Evolutionary conservation across 2,888 invertebrate genomes (phyloP), one percentile per base, ranked within the genome.

Genomic region (Gastracanthus pulcherrimus): DNA sequence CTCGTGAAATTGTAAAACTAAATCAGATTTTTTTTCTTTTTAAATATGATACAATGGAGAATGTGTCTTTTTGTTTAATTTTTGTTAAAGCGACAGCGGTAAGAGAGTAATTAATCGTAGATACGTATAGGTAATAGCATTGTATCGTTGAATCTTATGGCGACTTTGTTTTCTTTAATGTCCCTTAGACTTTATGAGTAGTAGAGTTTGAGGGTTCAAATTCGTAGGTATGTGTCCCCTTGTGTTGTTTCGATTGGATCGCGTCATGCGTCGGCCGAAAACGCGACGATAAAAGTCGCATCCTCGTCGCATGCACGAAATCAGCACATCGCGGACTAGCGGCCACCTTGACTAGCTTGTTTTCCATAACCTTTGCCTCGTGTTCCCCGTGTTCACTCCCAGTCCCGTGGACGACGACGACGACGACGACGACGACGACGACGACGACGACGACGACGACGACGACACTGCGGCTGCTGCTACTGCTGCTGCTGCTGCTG

Each of bases 311-410:
- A 84, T 84, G 84, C 87, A 88, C 87, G 82, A 87, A 89, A 88
- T 88, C 87, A 89, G 87, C 87, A 76, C 80, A 88, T 90, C 87
- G 89, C 88, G 88, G 91, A 91, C 91, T 90, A 91, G 91, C 88
- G 88, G 89, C 89, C 90, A 91, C 88, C 90, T 90, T 91, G 91
- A 91, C 91, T 91, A 91, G 91, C 89, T 89, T 87, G 84, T 87
- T 86, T 84, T 83, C 71, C 76, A 36, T 83, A 79, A 81, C 81
- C 82, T 84, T 72, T 80, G 76, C 82, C 64, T 80, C 72, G 82
- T 84, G 67, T 74, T 75, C 72, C 60, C 82, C 80, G 70, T 78
- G 75, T 84, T 84, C 76, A 80, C 84, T 84, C 86, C 83, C 84
- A 76, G 29, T 60, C 29, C 48, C 86, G 84, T 87, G 82, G 84